Conservation (phyloP, 35 echinoderm and acorn worm species). For the Apostichopus japonicus region DNA sequence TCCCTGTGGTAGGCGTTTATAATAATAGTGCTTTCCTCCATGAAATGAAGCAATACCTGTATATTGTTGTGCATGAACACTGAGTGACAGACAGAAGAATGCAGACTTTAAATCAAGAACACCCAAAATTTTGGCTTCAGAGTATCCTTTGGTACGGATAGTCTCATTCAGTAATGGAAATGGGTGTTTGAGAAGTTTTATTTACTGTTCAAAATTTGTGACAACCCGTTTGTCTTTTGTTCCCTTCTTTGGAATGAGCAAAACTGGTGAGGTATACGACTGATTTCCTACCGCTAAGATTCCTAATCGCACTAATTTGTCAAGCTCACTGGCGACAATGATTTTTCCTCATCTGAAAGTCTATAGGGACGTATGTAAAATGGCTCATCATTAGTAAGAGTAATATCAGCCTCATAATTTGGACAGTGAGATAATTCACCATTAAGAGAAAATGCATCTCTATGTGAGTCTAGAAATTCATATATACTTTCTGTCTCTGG, state of each 20-base stretch:
- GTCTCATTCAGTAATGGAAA: conserved; percentile 66
- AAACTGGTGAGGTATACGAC: conserved; percentile 41
- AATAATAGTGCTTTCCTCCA: conserved; percentile 54
- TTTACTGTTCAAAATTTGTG: conserved; percentile 63
- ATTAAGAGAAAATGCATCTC: conserved; percentile 16
- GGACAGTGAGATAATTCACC: conserved; percentile 46
- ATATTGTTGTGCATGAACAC: conserved; percentile 60
- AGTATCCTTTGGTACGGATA: conserved; percentile 52
- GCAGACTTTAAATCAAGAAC: no score
- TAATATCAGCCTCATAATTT: conserved; percentile 25
- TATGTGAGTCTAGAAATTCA: no score
- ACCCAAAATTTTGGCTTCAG: not conserved
- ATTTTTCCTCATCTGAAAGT: conserved; percentile 56
- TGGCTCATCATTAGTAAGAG: conserved; percentile 20
- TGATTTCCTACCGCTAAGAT: conserved; percentile 66
- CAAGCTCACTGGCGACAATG: conserved; percentile 41
- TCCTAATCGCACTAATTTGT: conserved; percentile 62
- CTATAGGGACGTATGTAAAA: conserved; percentile 65
- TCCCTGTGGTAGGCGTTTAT: conserved; percentile 55
- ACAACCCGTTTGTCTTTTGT: conserved; percentile 2
- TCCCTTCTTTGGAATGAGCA: conserved; percentile 1
- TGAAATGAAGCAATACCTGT: conserved; percentile 52
- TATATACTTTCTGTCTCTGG: no score
- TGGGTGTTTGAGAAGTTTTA: conserved; percentile 56
- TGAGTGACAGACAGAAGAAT: not conserved